These are phyloP conservation scores for Malacoctenus gilli DNA, from an alignment of 2,797 vertebrate genomes.

Conservation along the genomic window DNA sequence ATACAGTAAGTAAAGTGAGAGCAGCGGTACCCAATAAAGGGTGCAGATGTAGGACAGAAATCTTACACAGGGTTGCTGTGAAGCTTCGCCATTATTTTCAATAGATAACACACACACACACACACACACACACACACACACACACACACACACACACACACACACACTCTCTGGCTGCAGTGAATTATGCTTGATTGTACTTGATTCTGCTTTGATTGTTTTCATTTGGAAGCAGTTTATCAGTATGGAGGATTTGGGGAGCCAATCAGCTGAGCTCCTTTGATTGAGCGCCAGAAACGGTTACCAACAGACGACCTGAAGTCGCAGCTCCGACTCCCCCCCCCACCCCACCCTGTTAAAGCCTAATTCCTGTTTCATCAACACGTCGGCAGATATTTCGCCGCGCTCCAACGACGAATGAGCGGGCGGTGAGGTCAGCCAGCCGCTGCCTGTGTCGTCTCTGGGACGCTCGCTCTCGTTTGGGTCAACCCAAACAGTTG, in stretches of 20 bases:
- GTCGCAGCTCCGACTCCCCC: constrained; percentile 26
- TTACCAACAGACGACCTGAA: constrained; percentile 47
- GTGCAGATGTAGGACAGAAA: no score
- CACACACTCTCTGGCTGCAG: constrained; percentile 39
- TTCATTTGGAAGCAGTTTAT: constrained; percentile 73
- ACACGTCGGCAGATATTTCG: constrained; percentile 53
- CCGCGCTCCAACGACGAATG: constrained; percentile 34
- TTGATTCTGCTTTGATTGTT: constrained; percentile 70
- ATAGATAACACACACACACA: constrained; percentile 44
- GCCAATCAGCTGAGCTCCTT: constrained; percentile 62
- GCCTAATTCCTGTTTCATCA: constrained; percentile 46
- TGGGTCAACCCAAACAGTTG: neutral
- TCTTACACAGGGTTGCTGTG: no score
- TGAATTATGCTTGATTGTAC: constrained; percentile 68
- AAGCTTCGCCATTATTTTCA: no score
- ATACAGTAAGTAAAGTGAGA: constrained; percentile 31
- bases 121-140: constrained; percentile 41
- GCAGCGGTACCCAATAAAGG: no score
- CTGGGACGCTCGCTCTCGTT: neutral
- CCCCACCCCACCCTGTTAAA: no score
- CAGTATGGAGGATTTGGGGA: constrained; percentile 51
- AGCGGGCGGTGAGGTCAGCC: constrained; percentile 4
- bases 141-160: constrained; percentile 44
- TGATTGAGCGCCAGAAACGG: constrained; percentile 63
- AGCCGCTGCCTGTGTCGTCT: constrained; percentile 13